phyloP scores from a whole-genome alignment of 2,113 vertebrate species.

The Eonycteris spelaea region DNA sequence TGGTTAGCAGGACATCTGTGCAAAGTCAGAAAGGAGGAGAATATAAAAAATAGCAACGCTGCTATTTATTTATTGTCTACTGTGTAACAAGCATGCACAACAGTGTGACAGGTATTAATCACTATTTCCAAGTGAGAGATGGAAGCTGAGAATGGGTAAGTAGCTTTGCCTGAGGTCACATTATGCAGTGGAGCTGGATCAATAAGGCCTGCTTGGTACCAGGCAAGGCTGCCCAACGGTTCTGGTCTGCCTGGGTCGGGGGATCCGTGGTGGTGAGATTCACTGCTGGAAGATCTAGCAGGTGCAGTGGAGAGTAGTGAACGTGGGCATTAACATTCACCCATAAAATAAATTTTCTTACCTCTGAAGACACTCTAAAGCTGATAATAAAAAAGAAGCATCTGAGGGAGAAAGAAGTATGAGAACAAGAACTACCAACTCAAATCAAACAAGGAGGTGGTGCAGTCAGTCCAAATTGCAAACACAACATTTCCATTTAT shows the following conservation, averaged over 20 bases:
- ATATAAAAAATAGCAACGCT: neutral
- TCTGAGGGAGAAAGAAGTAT: neutral
- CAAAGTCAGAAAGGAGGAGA: neutral
- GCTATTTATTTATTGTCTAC: neutral
- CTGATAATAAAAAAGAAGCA: neutral
- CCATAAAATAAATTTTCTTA: neutral
- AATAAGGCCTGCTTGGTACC: neutral
- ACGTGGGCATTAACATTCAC: neutral
- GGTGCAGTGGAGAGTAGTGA: neutral
- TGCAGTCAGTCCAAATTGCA: neutral
- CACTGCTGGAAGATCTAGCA: neutral
- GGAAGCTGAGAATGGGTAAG: neutral
- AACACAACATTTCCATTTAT: neutral
- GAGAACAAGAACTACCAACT: neutral
- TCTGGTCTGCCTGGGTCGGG: accelerated
- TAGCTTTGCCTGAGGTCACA: neutral
- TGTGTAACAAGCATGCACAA: neutral
- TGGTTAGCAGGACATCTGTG: neutral
- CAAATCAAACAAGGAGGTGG: neutral
- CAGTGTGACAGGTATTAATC: neutral
- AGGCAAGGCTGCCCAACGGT: neutral
- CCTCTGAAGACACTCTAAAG: neutral
- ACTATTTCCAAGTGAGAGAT: neutral
- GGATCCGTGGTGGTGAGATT: neutral
- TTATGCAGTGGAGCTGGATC: neutral